phyloP scores from a whole-genome alignment of 2,888 invertebrate genomes.

The Empis stercorea region DNA sequence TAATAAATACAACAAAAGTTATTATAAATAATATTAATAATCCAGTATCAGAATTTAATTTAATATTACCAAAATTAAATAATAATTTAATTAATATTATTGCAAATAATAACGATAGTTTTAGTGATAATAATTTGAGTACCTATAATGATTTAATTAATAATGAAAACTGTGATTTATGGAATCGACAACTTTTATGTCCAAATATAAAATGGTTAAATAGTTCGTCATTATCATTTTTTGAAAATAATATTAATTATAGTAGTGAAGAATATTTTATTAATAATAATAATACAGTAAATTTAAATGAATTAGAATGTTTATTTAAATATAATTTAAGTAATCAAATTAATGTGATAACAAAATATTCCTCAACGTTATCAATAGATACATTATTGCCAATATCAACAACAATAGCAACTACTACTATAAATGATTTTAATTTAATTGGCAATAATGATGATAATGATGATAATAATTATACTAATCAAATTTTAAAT shows the following conservation, averaged over 20 bases:
- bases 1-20: conserved; percentile 21
- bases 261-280: not conserved
- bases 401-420: not conserved
- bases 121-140: conserved; percentile 7
- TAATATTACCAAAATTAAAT: conserved; percentile 23
- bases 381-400: no score
- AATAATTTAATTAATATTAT: conserved; percentile 11
- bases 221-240: conserved; percentile 10
- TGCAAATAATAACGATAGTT: conserved; percentile 3
- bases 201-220: conserved; percentile 8
- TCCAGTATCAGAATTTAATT: conserved; percentile 29
- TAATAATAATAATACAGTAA: not conserved
- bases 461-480: not conserved
- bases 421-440: not conserved
- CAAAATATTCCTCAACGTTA: not conserved
- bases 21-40: conserved; percentile 20
- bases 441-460: not conserved
- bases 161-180: conserved; percentile 17
- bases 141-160: conserved; percentile 17
- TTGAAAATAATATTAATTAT: conserved; percentile 8
- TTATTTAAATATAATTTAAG: not conserved
- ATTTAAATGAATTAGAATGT: not conserved
- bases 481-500: not conserved
- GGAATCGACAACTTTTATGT: conserved; percentile 18
- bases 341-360: not conserved